Evolutionary conservation across 1,140 invertebrate genomes (phyloP), one percentile per base, ranked within the genome.

Genomic region (Pogonognathellus flavescens): DNA sequence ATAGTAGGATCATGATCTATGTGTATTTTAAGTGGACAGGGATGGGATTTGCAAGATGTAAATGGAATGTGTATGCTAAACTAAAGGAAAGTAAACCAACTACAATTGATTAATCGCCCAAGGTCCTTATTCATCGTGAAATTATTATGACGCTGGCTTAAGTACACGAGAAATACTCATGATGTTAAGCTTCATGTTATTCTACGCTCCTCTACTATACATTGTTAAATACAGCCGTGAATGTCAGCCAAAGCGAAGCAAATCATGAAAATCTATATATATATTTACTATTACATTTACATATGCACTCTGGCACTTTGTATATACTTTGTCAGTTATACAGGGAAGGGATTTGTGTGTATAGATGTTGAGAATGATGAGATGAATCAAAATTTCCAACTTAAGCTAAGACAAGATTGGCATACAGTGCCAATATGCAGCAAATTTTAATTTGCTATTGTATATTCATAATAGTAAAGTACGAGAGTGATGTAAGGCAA

Each of bases 21-120:
- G 81, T 82, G 81, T 82, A 22, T 82, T 81, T 59, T 81, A 82
- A 82, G 59, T 82, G 81, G 81, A 82, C 81, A 60, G 55, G 81
- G 55, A 82, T 82, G 31, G 80, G 80, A 81, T 81, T 81, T 55
- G 80, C 53, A 81, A 55, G 80, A 81, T 57, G 53, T 55, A 81
- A 81, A 81, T 81, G 80, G 80, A 81, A 81, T 53, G 31, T 81
- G 60, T 82, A 82, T 82, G 81, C 81, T 57, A 82, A 82, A 82
- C 81, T 62, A 82, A 81, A 57, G 80, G 55, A 57, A 81, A 81
- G 80, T 60, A 82, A 82, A 82, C 55, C 55, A 62, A 82, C 55
- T 82, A 20, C 57, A 82, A 82, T 59, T 82, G 81, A 82, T 82
- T 82, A 82, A 82, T 82, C 57, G 81, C 81, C 81, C 81, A 82